Conservation (phyloP, 2,797 vertebrate genomes). For the Ceryle rudis region DNA sequence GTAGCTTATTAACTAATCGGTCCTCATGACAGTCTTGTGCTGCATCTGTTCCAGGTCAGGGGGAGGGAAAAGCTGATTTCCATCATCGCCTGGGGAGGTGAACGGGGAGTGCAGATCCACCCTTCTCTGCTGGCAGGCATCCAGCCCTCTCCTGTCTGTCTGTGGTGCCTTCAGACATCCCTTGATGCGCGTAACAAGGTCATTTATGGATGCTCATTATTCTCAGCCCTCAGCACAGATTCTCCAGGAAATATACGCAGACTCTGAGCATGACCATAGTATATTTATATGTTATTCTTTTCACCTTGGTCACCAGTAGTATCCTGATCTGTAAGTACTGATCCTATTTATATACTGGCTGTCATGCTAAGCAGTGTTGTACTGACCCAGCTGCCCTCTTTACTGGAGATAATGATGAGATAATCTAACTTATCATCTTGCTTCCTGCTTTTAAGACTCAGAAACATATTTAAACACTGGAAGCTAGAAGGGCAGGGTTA, state of each 20-base stretch:
- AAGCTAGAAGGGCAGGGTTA: not conserved
- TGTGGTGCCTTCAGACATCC: not conserved
- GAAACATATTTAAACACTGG: not conserved
- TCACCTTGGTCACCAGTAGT: not conserved
- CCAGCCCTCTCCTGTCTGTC: not conserved
- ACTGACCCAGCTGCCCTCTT: slow-evolving; percentile 8
- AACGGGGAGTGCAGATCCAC: not conserved
- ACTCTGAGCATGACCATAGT: not conserved
- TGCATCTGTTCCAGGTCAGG: not conserved
- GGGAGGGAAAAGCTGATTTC: slow-evolving; percentile 1
- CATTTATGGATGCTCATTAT: fast-evolving
- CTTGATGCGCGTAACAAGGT: not conserved
- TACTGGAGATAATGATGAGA: slow-evolving; percentile 18
- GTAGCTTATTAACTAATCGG: not conserved
- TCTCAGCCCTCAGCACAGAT: not conserved
- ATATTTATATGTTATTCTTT: not conserved
- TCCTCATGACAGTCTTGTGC: slow-evolving; percentile 1
- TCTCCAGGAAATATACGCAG: not conserved
- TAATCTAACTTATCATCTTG: slow-evolving; percentile 32
- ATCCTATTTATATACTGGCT: slow-evolving; percentile 3
- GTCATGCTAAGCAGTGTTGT: not conserved
- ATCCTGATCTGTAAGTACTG: not conserved
- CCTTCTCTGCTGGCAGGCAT: not conserved
- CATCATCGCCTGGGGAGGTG: not conserved
- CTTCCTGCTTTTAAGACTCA: slow-evolving; percentile 19